A percentile compares a stretch with the other conserved stretches of the same genome.
Evolutionary conservation across 2,113 vertebrate species (phyloP).

Genomic region (Sylvietta virens): DNA sequence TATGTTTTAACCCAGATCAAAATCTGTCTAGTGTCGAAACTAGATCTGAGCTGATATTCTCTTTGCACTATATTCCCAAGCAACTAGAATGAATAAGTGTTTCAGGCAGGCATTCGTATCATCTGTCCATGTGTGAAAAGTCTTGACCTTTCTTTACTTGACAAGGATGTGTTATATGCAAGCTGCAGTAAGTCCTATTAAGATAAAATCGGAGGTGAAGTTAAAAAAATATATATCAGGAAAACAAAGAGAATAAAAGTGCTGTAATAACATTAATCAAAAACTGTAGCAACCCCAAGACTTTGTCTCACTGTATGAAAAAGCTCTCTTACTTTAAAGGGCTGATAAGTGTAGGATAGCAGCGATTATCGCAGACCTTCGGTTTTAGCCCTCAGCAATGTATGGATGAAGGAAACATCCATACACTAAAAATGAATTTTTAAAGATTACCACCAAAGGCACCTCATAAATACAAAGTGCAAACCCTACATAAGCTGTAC

Average conservation of each 20-base stretch:
- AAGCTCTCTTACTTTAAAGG: background rate
- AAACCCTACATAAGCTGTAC: background rate
- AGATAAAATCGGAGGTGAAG: background rate
- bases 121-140: background rate
- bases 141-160: background rate
- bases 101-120: background rate
- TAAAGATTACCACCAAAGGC: constrained; percentile 13
- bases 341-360: background rate
- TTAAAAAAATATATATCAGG: background rate
- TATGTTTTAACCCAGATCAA: background rate
- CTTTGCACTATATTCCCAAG: background rate
- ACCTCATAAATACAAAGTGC: background rate
- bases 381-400: background rate
- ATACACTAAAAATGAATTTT: constrained; percentile 32
- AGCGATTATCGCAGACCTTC: background rate
- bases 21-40: background rate
- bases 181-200: background rate
- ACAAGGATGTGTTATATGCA: background rate
- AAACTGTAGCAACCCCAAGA: background rate
- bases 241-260: background rate
- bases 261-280: background rate
- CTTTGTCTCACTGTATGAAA: background rate
- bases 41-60: background rate
- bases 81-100: background rate
- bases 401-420: background rate